A percentile compares a stretch with the other conserved stretches of the same genome.
phyloP scores from a whole-genome alignment of 2,113 vertebrate species.

The Loxodonta africana region DNA sequence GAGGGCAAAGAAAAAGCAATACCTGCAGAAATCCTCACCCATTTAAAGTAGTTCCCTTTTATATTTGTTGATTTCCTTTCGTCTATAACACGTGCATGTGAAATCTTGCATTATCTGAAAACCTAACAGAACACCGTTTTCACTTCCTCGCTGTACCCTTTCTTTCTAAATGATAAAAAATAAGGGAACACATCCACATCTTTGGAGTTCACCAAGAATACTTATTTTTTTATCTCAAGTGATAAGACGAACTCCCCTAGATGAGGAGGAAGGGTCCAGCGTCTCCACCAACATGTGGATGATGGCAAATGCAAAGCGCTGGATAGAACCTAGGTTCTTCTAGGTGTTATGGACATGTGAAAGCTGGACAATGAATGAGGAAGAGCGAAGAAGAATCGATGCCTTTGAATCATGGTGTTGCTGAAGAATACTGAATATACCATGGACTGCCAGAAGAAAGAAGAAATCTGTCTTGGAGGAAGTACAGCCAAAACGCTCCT shows the following conservation, averaged over 20 bases:
- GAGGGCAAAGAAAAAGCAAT: background rate
- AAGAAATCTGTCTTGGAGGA: too few species aligned
- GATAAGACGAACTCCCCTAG: background rate
- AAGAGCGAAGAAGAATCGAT: too few species aligned
- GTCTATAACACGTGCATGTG: too few species aligned
- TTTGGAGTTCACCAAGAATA: background rate
- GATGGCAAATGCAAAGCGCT: rapidly evolving
- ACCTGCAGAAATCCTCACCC: rapidly evolving
- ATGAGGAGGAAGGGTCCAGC: background rate
- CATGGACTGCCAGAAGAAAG: too few species aligned
- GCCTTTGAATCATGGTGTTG: too few species aligned
- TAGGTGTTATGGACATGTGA: too few species aligned
- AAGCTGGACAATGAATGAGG: too few species aligned
- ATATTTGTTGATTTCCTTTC: background rate
- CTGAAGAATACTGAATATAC: too few species aligned
- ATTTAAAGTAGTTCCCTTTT: too few species aligned
- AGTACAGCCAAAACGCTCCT: too few species aligned
- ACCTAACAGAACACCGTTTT: background rate
- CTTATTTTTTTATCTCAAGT: background rate
- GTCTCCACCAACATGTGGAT: background rate
- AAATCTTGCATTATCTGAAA: too few species aligned
- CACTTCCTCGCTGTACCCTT: background rate
- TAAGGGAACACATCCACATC: background rate
- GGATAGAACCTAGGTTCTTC: background rate
- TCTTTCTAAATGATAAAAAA: background rate